These are phyloP conservation scores for Globodera ellingtonae DNA, from an alignment of 1,140 invertebrate genomes.

Conservation along the genomic window DNA sequence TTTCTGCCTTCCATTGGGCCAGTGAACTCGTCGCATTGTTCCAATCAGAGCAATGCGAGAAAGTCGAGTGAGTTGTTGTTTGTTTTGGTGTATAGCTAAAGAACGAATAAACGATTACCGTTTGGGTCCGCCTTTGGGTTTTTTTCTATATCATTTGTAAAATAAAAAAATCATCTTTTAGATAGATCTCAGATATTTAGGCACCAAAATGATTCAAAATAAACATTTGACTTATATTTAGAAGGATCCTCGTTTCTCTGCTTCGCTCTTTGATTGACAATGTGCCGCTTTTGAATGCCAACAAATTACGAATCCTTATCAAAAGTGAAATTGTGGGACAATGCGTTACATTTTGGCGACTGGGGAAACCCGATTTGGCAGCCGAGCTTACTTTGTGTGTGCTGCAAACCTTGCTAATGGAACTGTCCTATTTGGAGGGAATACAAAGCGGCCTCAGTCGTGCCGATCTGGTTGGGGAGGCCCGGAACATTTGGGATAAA, in stretches of 20 bases:
- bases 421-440: background rate
- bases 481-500: background rate
- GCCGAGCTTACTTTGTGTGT: background rate
- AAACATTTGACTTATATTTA: background rate
- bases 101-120: too few species aligned
- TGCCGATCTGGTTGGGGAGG: background rate
- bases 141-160: too few species aligned
- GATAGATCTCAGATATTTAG: too few species aligned
- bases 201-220: too few species aligned
- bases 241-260: background rate
- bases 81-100: too few species aligned
- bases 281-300: background rate
- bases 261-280: background rate
- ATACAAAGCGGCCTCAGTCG: background rate
- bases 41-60: background rate
- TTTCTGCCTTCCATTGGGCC: background rate
- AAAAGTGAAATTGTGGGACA: background rate
- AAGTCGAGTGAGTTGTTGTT: too few species aligned
- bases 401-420: background rate
- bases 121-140: too few species aligned
- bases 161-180: too few species aligned
- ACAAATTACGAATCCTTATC: background rate
- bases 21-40: background rate
- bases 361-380: background rate
- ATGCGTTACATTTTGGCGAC: background rate